These are phyloP conservation scores for Hybos culiciformis DNA, from an alignment of 2,888 invertebrate genomes.

Conservation along the genomic window DNA sequence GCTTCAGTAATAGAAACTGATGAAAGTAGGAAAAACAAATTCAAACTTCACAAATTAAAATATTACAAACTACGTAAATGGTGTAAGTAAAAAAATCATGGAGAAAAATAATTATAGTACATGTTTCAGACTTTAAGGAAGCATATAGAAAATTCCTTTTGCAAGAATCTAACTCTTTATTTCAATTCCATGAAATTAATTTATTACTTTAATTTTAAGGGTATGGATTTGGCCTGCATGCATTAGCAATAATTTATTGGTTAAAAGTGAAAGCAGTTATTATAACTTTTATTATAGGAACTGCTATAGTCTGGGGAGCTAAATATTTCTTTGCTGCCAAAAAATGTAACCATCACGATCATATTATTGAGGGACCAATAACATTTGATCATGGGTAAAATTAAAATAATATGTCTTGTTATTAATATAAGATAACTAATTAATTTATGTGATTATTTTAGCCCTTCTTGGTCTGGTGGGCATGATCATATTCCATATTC, in stretches of 20 bases:
- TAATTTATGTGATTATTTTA: constrained; percentile 8
- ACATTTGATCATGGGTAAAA: constrained; percentile 32
- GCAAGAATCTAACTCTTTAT: background rate
- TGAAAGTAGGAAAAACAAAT: background rate
- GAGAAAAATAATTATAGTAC: too few species aligned
- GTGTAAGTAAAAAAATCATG: too few species aligned
- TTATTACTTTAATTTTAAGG: constrained; percentile 14
- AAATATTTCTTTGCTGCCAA: constrained; percentile 19
- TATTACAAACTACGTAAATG: too few species aligned
- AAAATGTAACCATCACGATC: too few species aligned
- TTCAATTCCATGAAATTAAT: background rate
- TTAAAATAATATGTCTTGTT: background rate
- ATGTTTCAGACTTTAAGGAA: too few species aligned
- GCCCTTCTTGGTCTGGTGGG: constrained; percentile 20
- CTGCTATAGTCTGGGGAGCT: constrained; percentile 28
- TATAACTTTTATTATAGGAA: constrained; percentile 31
- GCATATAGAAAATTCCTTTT: too few species aligned
- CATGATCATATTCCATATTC: constrained; percentile 23
- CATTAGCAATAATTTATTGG: constrained; percentile 30
- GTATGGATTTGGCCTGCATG: constrained; percentile 26
- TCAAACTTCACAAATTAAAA: background rate
- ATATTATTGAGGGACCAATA: constrained; percentile 18
- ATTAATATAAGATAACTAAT: background rate
- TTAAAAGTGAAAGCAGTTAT: constrained; percentile 32
- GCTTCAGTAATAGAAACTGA: too few species aligned